Percentiles rank a stretch among this genome's conserved stretches.
phyloP scores from a whole-genome alignment of 2,888 invertebrate genomes.

The Xanthia icteritia region DNA sequence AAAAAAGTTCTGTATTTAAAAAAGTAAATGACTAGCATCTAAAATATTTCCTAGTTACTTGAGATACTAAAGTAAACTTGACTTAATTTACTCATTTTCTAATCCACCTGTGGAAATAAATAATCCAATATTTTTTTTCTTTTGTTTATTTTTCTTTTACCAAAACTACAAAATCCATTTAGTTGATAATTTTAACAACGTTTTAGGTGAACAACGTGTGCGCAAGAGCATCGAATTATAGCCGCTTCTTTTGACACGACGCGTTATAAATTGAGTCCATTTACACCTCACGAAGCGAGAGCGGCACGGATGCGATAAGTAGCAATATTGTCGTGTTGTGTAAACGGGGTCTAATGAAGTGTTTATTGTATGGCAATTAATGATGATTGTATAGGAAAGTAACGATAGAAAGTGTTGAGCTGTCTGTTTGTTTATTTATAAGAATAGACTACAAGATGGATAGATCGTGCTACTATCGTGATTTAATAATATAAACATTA shows the following conservation, averaged over 20 bases:
- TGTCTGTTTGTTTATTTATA: slow-evolving; percentile 12
- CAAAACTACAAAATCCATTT: slow-evolving; percentile 31
- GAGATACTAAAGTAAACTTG: neutral
- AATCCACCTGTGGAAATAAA: no score
- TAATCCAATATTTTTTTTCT: neutral
- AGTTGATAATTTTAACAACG: slow-evolving; percentile 38
- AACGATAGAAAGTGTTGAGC: slow-evolving; percentile 34
- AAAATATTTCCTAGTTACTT: no score
- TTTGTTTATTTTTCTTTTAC: slow-evolving; percentile 15
- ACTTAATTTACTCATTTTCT: neutral
- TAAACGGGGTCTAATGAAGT: slow-evolving; percentile 52
- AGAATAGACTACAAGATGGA: slow-evolving; percentile 6
- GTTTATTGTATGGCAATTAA: slow-evolving; percentile 48
- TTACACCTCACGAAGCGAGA: slow-evolving; percentile 81
- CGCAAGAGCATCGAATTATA: slow-evolving; percentile 60
- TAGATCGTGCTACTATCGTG: neutral
- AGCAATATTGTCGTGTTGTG: slow-evolving; percentile 63
- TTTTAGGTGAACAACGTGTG: slow-evolving; percentile 48
- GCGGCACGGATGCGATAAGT: slow-evolving; percentile 64
- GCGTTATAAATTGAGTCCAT: slow-evolving; percentile 83
- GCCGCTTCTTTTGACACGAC: slow-evolving; percentile 78
- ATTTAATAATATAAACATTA: slow-evolving; percentile 18
- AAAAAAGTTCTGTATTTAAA: neutral
- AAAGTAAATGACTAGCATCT: neutral
- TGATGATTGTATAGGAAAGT: slow-evolving; percentile 15